Conservation (phyloP, 1,140 invertebrate genomes). For the Microplitis mediator region DNA sequence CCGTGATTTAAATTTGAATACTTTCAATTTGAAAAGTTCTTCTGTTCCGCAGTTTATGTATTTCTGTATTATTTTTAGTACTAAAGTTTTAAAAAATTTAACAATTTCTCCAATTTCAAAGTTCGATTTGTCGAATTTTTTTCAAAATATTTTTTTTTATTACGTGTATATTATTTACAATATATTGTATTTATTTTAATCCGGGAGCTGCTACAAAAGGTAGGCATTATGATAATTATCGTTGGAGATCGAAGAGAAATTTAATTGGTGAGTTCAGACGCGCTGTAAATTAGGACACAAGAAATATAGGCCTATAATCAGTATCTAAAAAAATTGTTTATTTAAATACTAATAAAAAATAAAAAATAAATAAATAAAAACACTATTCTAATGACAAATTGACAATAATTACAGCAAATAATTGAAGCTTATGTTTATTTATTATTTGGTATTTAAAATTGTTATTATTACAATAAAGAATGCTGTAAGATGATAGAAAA, state of each 20-base stretch:
- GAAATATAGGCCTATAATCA: background rate
- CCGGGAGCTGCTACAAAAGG: background rate
- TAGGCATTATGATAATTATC: background rate
- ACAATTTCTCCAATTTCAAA: too few species aligned
- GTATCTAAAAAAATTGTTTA: background rate
- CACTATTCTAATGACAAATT: too few species aligned
- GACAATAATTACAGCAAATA: too few species aligned
- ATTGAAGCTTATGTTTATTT: background rate
- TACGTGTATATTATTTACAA: background rate
- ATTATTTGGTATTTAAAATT: background rate
- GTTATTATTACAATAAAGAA: background rate
- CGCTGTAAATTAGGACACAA: conserved; percentile 2
- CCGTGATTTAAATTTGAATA: too few species aligned
- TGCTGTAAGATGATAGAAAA: conserved; percentile 9
- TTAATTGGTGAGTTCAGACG: conserved; percentile 14
- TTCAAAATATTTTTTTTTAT: too few species aligned
- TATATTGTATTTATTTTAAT: background rate
- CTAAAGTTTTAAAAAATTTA: too few species aligned
- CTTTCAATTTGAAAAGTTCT: too few species aligned
- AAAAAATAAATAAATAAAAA: too few species aligned
- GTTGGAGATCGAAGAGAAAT: conserved; percentile 18
- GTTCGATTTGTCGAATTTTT: too few species aligned
- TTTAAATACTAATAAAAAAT: background rate
- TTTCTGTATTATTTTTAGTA: too few species aligned
- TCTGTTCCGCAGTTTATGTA: too few species aligned